Evolutionary conservation across 2,888 invertebrate species (phyloP).

Genomic region (Tanytarsus gracilentus): DNA sequence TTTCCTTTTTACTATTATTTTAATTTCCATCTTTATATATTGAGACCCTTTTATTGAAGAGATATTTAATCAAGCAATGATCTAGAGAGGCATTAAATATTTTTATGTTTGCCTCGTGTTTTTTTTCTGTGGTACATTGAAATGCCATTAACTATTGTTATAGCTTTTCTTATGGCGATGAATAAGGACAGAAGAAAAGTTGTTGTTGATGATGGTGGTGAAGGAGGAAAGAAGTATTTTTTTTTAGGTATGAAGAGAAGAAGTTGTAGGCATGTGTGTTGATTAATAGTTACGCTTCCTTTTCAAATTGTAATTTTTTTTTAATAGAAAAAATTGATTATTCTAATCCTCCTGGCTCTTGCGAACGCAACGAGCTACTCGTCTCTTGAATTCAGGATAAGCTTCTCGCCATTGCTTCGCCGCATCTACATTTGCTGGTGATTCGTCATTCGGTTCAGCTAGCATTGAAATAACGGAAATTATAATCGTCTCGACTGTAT

Average conservation of each 20-base stretch:
- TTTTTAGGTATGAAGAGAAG: background rate
- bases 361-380: constrained; percentile 95
- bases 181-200: too few species aligned
- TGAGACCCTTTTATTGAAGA: too few species aligned
- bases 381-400: constrained; percentile 93
- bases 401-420: constrained; percentile 99
- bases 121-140: too few species aligned
- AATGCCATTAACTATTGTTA: too few species aligned
- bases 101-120: too few species aligned
- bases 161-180: too few species aligned
- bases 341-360: constrained; percentile 96
- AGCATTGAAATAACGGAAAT: constrained; percentile 99
- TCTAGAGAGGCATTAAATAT: too few species aligned
- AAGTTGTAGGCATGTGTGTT: background rate
- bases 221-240: background rate
- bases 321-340: constrained; percentile 38
- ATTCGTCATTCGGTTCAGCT: constrained; percentile 98
- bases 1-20: too few species aligned
- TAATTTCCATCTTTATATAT: too few species aligned
- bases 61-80: too few species aligned
- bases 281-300: background rate
- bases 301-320: constrained; percentile 1
- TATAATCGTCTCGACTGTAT: constrained; percentile 97
- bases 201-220: too few species aligned
- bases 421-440: constrained; percentile 98